A percentile compares a stretch with the other conserved stretches of the same genome.
Evolutionary conservation across 2,797 vertebrate species (phyloP).

Genomic region (Pyrocephalus nanus): DNA sequence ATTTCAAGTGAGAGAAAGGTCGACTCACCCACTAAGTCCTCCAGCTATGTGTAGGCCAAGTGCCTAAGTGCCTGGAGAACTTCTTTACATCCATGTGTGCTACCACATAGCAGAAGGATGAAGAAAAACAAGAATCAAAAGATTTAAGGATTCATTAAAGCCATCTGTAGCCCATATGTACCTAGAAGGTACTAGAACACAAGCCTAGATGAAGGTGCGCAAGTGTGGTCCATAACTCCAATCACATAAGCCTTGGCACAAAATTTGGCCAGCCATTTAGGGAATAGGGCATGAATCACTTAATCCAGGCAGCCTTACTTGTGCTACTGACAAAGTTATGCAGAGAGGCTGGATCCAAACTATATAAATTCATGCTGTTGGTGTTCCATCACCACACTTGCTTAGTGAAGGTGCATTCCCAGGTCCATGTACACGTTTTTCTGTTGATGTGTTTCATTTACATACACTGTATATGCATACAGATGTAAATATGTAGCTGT

Average conservation of each 20-base stretch:
- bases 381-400: neutral
- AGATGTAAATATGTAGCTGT: neutral
- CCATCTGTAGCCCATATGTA: neutral
- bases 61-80: neutral
- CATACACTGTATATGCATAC: neutral
- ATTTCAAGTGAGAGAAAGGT: neutral
- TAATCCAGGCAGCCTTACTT: neutral
- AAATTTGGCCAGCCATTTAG: neutral
- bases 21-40: neutral
- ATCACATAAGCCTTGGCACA: neutral
- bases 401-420: fast-evolving
- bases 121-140: neutral
- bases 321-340: neutral
- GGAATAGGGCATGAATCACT: neutral
- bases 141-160: neutral
- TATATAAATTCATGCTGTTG: neutral
- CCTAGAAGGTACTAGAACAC: neutral
- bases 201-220: neutral
- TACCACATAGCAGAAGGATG: neutral
- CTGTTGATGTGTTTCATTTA: neutral
- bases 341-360: neutral
- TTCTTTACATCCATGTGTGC: neutral
- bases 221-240: neutral
- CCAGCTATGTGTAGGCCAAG: neutral
- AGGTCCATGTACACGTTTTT: neutral